Base-by-base conservation (phyloP, 2,888 invertebrate species). In the Tinea trinotella region DNA sequence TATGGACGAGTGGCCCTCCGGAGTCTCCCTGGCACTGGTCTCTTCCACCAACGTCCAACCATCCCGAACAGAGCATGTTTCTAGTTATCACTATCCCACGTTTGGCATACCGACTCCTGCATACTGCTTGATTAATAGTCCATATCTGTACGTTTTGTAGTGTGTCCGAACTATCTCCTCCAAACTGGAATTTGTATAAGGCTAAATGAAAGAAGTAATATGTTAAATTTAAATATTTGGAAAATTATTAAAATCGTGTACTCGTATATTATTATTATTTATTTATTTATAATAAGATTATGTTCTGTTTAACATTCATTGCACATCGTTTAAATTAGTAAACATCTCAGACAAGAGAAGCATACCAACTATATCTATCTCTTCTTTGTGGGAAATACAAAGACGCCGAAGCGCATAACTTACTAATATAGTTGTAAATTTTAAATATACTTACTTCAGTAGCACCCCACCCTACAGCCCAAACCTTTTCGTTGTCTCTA, bases 391-490 rank as follows among this genome's bases (percentile, higher is more conserved):
- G n/a, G n/a, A n/a, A n/a, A n/a, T n/a, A n/a, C n/a, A n/a, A n/a
- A n/a, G n/a, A n/a, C n/a, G n/a, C n/a, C n/a, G n/a, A n/a, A n/a
- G n/a, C n/a, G n/a, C n/a, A n/a, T n/a, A n/a, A n/a, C n/a, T n/a
- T n/a, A n/a, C n/a, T 15, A 10, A 49, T 57, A 10, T 13, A 35
- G n/a, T n/a, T n/a, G n/a, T n/a, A n/a, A 24, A 24, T 9, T 24
- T 24, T 9, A 24, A 5, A 5, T 24, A 13, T 18, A 67, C 71
- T 69, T 61, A 76, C 75, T 1, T 56, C 56, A 22, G 60, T 64
- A n/a, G 57, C 19, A 0, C 77, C 78, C 76, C 75, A 78, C 59
- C 77, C 76, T 19, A 65, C 60, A 20, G 73, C 71, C 69, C 67
- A 74, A 0, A 75, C 68, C 1, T 61, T 58, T 53, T 67, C 62